These are phyloP conservation scores for Nymphicus hollandicus DNA, from an alignment of 2,113 vertebrate genomes.

Conservation along the genomic window DNA sequence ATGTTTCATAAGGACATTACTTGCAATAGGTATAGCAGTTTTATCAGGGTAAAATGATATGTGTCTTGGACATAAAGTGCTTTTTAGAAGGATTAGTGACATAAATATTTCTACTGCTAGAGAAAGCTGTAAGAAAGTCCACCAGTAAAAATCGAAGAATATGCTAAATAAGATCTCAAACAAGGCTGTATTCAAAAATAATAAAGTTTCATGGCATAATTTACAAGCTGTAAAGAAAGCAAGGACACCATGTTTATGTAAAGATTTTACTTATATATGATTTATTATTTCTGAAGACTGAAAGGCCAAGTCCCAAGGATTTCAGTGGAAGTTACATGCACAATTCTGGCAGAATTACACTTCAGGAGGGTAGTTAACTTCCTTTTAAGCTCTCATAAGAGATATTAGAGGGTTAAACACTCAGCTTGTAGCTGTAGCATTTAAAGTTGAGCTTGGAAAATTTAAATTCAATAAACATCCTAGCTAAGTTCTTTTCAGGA, in stretches of 20 bases:
- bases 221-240: constrained; percentile 1
- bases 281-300: background rate
- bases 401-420: constrained; percentile 16
- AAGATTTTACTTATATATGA: background rate
- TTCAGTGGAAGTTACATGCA: background rate
- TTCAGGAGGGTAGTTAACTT: background rate
- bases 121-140: background rate
- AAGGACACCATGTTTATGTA: background rate
- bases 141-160: background rate
- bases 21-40: background rate
- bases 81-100: background rate
- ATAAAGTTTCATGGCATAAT: background rate
- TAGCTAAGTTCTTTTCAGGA: constrained; percentile 27
- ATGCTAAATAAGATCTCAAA: constrained; percentile 8
- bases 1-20: constrained; percentile 1
- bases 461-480: constrained; percentile 54
- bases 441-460: constrained; percentile 32
- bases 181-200: background rate
- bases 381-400: background rate
- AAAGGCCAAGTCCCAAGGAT: background rate
- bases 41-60: constrained; percentile 8
- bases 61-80: background rate
- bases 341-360: background rate
- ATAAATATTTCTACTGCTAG: background rate
- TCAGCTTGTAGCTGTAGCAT: background rate